phyloP scores from a whole-genome alignment of 2,797 vertebrate genomes.

The Sebastes kiyomatsui region DNA sequence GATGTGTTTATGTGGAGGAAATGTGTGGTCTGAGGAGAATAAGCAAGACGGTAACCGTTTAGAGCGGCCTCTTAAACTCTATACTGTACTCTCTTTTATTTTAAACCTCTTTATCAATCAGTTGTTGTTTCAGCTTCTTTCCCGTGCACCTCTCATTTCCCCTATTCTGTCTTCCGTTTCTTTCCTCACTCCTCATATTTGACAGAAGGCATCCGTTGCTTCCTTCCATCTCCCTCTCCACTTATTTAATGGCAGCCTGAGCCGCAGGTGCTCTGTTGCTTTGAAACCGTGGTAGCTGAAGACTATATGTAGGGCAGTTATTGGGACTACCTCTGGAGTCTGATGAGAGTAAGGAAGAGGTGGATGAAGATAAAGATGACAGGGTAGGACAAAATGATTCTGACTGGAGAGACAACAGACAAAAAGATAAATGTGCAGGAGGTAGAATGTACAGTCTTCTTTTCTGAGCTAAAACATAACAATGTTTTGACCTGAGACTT shows the following conservation, averaged over 20 bases:
- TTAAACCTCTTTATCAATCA: neutral
- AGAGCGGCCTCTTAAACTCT: neutral
- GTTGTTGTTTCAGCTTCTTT: neutral
- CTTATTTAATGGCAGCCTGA: constrained; percentile 1
- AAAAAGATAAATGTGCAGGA: neutral
- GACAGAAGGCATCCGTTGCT: neutral
- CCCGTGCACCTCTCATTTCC: neutral
- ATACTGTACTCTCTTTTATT: neutral
- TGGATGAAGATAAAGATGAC: neutral
- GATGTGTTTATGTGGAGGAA: neutral
- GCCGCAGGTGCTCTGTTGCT: constrained; percentile 8
- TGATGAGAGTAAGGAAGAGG: neutral
- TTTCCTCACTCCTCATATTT: constrained; percentile 7
- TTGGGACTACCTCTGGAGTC: neutral
- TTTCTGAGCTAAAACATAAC: neutral
- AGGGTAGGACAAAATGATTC: neutral
- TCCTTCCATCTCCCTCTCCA: neutral
- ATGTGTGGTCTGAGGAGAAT: constrained; percentile 12
- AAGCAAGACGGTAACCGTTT: neutral
- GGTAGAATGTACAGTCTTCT: neutral
- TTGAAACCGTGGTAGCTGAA: neutral
- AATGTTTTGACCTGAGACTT: neutral
- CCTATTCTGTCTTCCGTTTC: neutral
- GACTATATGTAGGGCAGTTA: constrained; percentile 26
- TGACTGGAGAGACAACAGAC: neutral